Evolutionary conservation across 2,888 invertebrate species (phyloP), one percentile per base, ranked within the genome.

Genomic region (Hirtodrosophila confusa): DNA sequence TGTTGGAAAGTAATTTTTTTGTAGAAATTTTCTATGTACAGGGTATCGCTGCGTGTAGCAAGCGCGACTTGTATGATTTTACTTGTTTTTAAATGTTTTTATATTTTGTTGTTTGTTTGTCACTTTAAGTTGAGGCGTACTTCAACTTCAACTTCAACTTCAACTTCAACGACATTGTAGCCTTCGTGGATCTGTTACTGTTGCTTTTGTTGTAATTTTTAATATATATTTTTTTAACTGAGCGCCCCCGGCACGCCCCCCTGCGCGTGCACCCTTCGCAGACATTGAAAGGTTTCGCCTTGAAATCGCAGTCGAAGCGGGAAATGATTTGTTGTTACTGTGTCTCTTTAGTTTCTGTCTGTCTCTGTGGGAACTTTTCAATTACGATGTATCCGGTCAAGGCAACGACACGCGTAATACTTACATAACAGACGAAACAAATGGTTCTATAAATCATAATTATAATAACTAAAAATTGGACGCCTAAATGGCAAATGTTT

Each of bases 201-300:
- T 29, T 31, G 36, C 23, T 33, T 36, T 47, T 69, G 61, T 69
- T 57, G 55, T 62, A 37, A 43, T 55, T 17, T 23, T 41, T 37
- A n/a, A 50, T 27, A 61, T 27, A 27, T 27, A 27, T 27, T 36
- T 45, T 41, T 40, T 35, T 40, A 43, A 57, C 48, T 11, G 53
- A 48, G 37, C 35, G 37, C 61, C 36, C 17, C 3, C 3, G 37
- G 4, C 50, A 60, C 49, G 24, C 54, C 69, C 17, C 68, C 47
- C 54, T 48, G 51, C 55, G 41, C 27, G 49, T 56, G 53, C 75
- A 78, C 82, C 83, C 86, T 82, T 75, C 62, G 62, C 41, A 56
- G 82, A 56, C 78, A 78, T 78, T 84, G 85, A 78, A 78, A 78
- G 78, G 78, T 80, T 80, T 78, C 80, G 79, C 79, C 79, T 79